Conservation (phyloP, 2,888 invertebrate genomes). For the Cryptus viduatorius region DNA sequence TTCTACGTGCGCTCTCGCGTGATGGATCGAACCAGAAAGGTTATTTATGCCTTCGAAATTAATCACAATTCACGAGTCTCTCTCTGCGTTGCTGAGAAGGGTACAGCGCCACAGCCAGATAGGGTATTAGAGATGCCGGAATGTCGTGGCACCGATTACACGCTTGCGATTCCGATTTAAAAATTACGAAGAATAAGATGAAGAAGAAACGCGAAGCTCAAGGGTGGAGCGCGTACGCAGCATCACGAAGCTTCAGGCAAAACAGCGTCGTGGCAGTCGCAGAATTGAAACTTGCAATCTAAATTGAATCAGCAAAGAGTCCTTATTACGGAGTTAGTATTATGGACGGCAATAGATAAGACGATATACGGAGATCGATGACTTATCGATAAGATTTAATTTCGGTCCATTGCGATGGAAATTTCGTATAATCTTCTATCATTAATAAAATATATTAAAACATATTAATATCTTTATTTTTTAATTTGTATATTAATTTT, state of each 20-base stretch:
- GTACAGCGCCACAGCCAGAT: not conserved
- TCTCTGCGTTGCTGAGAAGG: slow-evolving; percentile 27
- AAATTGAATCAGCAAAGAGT: slow-evolving; percentile 14
- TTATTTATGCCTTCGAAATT: slow-evolving; percentile 78
- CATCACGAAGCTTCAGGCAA: not conserved
- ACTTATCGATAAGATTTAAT: too few species aligned
- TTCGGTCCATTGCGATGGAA: too few species aligned
- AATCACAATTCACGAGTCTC: slow-evolving; percentile 71
- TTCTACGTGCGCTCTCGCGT: slow-evolving; percentile 62
- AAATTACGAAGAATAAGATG: not conserved
- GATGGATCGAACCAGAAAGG: slow-evolving; percentile 75
- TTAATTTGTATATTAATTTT: too few species aligned
- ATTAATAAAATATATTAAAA: too few species aligned
- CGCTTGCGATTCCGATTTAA: slow-evolving; percentile 10
- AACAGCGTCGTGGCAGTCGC: slow-evolving; percentile 5
- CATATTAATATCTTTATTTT: too few species aligned
- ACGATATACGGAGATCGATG: not conserved
- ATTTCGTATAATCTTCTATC: too few species aligned
- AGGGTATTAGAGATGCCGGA: slow-evolving; percentile 67
- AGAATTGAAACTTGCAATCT: slow-evolving; percentile 24
- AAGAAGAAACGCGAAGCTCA: slow-evolving; percentile 17
- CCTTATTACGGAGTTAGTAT: not conserved
- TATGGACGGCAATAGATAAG: not conserved
- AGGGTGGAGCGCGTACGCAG: slow-evolving; percentile 11
- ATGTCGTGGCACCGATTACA: slow-evolving; percentile 49